Evolutionary conservation across 1,140 invertebrate species (phyloP).

Genomic region (Gonioctena quinquepunctata): DNA sequence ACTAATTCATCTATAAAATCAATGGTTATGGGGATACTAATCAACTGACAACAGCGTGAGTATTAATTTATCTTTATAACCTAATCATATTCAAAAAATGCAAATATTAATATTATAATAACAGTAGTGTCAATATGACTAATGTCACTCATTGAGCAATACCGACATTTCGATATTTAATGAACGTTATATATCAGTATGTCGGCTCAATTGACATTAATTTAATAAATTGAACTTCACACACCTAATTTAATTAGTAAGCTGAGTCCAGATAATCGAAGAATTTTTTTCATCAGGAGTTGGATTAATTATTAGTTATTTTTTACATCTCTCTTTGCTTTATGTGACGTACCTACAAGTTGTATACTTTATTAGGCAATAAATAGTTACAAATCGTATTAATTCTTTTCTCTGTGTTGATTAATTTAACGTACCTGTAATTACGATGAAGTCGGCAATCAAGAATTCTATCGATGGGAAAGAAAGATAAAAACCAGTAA

Average conservation of each 20-base stretch:
- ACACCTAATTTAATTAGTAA: background rate
- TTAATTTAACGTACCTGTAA: background rate
- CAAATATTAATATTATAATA: background rate
- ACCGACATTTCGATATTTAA: background rate
- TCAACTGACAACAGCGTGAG: too few relatives aligned
- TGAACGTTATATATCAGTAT: background rate
- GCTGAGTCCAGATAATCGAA: background rate
- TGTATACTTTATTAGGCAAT: background rate
- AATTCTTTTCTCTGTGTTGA: background rate
- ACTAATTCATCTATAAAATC: too few relatives aligned
- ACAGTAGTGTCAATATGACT: background rate
- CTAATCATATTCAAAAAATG: too few relatives aligned
- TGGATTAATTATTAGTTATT: background rate
- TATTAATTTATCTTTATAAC: too few relatives aligned
- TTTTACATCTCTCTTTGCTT: background rate
- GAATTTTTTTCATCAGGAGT: background rate
- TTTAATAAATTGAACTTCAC: background rate
- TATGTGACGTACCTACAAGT: background rate
- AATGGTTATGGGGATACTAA: too few relatives aligned
- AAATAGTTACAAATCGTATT: background rate
- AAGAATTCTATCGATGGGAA: too few relatives aligned
- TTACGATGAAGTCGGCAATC: background rate
- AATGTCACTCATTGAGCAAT: background rate
- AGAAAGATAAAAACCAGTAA: background rate
- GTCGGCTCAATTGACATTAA: background rate